Evolutionary conservation across 2,113 vertebrate genomes (phyloP), one percentile per base, ranked within the genome.

Genomic region (Turnix velox): DNA sequence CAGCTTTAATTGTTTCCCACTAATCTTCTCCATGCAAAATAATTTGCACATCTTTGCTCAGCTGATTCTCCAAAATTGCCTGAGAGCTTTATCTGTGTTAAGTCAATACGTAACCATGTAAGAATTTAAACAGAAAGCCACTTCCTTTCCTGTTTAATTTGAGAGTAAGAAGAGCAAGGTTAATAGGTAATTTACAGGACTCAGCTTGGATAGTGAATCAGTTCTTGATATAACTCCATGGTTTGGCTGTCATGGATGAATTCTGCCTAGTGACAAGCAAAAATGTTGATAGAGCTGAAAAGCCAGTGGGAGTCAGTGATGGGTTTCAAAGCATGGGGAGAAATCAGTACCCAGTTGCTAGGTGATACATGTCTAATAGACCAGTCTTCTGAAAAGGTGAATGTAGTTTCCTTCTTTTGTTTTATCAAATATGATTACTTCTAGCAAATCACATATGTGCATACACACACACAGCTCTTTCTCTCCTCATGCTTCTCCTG

Each of bases 21-120:
- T 86, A 93, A 83, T 35, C 63, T 77, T 84, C 57, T 87, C 65
- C 18, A 19, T 86, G 73, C 27, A 94, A 96, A 91, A 94, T 33
- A 73, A 83, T 90, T 80, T 85, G 73, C 31, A 88, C 58, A 63
- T 84, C 87, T 91, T 89, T 87, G 6, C 84, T 83, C 54, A 87
- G 40, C 54, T 90, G 39, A 79, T 93, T 95, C 51, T 67, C 67
- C 55, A 80, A 31, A 85, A 45, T 76, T 90, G 27, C 85, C n/a
- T 19, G 40, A 68, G 52, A 66, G 35, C 18, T n/a, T 90, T 90
- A 75, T 87, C 80, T 89, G 17, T 78, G 24, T 74, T 78, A 73
- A 90, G 88, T 63, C 67, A 92, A 63, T 77, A 81, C 11, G 25
- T 16, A 92, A 81, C 35, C 43, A 9, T 78, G 82, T 22, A n/a